A percentile compares a stretch with the other conserved stretches of the same genome.
phyloP scores from a whole-genome alignment of 2,113 vertebrate genomes.

The Triplophysa tibetana region DNA sequence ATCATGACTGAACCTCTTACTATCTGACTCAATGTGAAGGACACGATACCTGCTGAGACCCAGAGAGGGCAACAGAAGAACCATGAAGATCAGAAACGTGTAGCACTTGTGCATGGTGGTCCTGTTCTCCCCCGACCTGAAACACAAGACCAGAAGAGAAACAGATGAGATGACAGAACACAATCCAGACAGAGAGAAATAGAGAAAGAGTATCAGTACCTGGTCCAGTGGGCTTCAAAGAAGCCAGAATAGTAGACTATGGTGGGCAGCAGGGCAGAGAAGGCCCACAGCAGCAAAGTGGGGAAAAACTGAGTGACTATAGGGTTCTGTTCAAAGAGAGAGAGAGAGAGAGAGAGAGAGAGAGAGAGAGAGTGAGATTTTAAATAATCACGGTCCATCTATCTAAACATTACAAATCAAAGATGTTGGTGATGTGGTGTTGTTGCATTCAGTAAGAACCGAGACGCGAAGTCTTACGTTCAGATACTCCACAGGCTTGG shows the following conservation, averaged over 20 bases:
- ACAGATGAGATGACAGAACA: too few relatives aligned
- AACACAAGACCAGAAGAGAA: too few relatives aligned
- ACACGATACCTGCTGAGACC: conserved; percentile 89
- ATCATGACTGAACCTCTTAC: too few relatives aligned
- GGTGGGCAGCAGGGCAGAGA: conserved; percentile 93
- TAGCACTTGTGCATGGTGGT: conserved; percentile 99
- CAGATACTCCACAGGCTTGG: conserved; percentile 95
- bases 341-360: too few relatives aligned
- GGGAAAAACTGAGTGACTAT: conserved; percentile 98
- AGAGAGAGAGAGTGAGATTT: too few relatives aligned
- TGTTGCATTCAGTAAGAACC: too few relatives aligned
- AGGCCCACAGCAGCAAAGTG: conserved; percentile 93
- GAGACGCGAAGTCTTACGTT: conserved; percentile 78
- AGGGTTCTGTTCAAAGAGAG: conserved; percentile 81
- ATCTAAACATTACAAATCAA: too few relatives aligned
- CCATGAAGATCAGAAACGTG: conserved; percentile 98
- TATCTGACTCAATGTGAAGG: not conserved
- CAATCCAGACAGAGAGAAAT: not conserved
- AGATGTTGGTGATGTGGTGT: not conserved
- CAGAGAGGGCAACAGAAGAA: conserved; percentile 89
- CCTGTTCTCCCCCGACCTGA: conserved; percentile 93
- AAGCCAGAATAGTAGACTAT: conserved; percentile 97
- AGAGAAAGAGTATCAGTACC: conserved; percentile 67
- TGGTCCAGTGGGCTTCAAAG: conserved; percentile 96
- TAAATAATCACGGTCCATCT: too few relatives aligned